These are phyloP conservation scores for Solea senegalensis DNA, from an alignment of 2,113 vertebrate species.

Conservation along the genomic window DNA sequence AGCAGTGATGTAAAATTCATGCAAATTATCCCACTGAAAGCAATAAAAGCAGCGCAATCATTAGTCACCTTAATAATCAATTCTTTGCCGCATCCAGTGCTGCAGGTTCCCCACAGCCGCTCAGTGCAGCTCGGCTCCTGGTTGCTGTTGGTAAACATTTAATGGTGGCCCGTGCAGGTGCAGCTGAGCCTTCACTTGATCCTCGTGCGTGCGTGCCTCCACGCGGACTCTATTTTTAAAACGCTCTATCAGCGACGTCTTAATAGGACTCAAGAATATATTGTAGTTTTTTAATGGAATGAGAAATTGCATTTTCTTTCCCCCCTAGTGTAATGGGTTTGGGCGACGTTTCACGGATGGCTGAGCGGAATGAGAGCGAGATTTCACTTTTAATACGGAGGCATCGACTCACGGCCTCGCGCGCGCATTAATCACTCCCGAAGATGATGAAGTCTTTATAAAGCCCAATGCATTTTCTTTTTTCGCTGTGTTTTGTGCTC, in stretches of 20 bases:
- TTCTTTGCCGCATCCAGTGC: constrained; percentile 59
- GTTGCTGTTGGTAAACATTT: constrained; percentile 62
- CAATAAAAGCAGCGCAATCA: constrained; percentile 92
- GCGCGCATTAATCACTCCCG: constrained; percentile 93
- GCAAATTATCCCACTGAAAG: constrained; percentile 90
- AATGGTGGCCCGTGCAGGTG: constrained; percentile 59
- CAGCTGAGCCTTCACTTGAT: constrained; percentile 56
- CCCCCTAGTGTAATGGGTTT: constrained; percentile 92
- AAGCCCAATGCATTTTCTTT: constrained; percentile 64
- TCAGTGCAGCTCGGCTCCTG: constrained; percentile 68
- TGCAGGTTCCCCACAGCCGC: constrained; percentile 71
- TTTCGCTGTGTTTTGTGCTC: not conserved
- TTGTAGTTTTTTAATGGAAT: constrained; percentile 97
- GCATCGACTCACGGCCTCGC: constrained; percentile 90
- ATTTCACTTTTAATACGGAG: constrained; percentile 93
- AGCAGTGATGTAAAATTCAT: constrained; percentile 93
- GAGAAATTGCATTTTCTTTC: constrained; percentile 98
- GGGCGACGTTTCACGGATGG: constrained; percentile 94
- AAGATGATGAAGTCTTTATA: constrained; percentile 94
- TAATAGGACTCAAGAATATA: constrained; percentile 96
- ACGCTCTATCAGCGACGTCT: constrained; percentile 96
- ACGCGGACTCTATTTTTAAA: constrained; percentile 73
- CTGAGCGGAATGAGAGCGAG: constrained; percentile 96
- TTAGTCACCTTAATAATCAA: constrained; percentile 90
- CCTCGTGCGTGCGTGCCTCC: constrained; percentile 46